A percentile compares a stretch with the other conserved stretches of the same genome.
Conservation (phyloP, 2,113 vertebrate species). For the Corythornis vintsioides region DNA sequence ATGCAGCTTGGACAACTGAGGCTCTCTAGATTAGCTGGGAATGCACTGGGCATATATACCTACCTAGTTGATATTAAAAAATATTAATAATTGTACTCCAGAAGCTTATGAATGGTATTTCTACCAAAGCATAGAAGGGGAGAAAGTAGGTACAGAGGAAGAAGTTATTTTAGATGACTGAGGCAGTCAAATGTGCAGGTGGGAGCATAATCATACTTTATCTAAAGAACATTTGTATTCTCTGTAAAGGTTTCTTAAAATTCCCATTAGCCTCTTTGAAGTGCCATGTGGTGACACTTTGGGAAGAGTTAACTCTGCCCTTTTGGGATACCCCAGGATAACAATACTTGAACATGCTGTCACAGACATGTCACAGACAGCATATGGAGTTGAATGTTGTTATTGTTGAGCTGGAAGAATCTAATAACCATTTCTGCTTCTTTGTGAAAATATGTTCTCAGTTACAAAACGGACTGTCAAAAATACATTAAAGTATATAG, state of each 20-base stretch:
- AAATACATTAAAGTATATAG: background rate
- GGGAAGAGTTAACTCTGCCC: background rate
- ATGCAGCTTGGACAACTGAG: background rate
- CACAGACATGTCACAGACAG: constrained; percentile 12
- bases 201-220: background rate
- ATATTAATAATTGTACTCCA: background rate
- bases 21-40: background rate
- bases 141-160: background rate
- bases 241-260: background rate
- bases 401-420: background rate
- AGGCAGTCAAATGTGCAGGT: background rate
- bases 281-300: background rate
- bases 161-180: background rate
- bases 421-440: background rate
- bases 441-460: background rate
- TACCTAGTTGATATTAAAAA: background rate
- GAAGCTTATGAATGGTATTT: background rate
- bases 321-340: background rate
- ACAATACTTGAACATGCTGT: background rate
- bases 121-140: background rate
- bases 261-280: background rate
- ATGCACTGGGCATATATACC: background rate
- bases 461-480: background rate
- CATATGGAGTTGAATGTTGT: background rate
- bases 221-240: background rate